phyloP scores from a whole-genome alignment of 2,113 vertebrate genomes.

The Dasyprocta punctata region DNA sequence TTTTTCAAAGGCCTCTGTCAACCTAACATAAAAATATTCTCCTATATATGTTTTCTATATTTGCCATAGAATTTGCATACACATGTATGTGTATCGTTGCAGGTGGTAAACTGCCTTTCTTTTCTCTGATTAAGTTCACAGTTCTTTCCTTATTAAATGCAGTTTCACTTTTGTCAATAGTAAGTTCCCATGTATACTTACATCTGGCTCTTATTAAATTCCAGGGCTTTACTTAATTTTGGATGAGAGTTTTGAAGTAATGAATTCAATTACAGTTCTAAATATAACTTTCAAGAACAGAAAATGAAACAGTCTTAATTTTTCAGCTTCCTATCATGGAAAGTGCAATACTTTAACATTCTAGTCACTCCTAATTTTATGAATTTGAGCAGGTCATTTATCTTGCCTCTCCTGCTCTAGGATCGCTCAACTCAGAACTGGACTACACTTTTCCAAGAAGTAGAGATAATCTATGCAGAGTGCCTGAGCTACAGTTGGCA shows the following conservation, averaged over 20 bases:
- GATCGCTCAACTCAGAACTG: not conserved
- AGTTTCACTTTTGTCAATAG: constrained; percentile 36
- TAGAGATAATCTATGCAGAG: not conserved
- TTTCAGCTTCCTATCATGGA: constrained; percentile 13
- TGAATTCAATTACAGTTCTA: constrained; percentile 56
- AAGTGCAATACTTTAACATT: constrained; percentile 19
- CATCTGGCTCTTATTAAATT: constrained; percentile 54
- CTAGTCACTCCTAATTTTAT: not conserved
- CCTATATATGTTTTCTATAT: not conserved
- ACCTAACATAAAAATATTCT: constrained; percentile 2
- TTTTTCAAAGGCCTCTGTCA: not conserved
- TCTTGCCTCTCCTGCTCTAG: not conserved
- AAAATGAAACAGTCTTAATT: constrained; percentile 42
- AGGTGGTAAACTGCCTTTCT: not conserved
- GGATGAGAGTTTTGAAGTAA: constrained; percentile 62
- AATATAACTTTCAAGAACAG: constrained; percentile 54
- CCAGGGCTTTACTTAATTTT: constrained; percentile 55
- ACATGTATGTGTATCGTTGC: not conserved
- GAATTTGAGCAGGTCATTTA: constrained; percentile 2
- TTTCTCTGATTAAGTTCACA: not conserved
- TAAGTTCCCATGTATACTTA: not conserved
- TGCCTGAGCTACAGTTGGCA: not conserved
- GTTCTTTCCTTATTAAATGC: constrained; percentile 24
- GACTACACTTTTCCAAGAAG: not conserved
- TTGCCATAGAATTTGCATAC: not conserved